Evolutionary conservation across 2,113 vertebrate genomes (phyloP).

Genomic region (Anser cygnoides): DNA sequence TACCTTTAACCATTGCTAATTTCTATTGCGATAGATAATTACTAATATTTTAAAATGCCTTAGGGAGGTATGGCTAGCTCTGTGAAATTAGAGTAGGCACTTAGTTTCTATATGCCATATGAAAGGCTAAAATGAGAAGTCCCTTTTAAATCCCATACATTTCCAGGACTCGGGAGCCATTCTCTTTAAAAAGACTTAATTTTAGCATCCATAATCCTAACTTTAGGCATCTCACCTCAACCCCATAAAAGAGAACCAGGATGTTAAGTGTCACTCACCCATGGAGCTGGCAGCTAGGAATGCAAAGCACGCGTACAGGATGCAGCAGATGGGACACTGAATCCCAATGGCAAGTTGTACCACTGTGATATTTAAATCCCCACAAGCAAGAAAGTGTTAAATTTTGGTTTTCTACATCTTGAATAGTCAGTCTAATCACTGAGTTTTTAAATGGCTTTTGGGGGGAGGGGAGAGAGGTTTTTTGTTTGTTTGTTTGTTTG

Average conservation of each 20-base stretch:
- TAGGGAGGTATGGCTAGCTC: background rate
- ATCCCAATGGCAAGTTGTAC: background rate
- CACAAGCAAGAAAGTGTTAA: background rate
- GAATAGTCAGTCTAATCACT: background rate
- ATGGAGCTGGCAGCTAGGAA: background rate
- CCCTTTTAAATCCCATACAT: background rate
- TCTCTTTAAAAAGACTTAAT: background rate
- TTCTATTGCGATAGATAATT: background rate
- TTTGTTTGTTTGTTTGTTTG: background rate
- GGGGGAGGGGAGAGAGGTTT: no score
- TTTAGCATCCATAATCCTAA: background rate
- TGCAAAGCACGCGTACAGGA: fast-evolving
- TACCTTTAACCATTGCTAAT: background rate
- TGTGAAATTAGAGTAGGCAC: background rate
- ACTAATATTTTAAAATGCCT: background rate
- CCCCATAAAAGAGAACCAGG: background rate
- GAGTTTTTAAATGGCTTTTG: background rate
- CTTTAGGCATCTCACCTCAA: background rate
- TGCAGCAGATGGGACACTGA: background rate
- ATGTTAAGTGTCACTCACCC: background rate
- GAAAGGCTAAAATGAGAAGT: background rate
- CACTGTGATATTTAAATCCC: background rate
- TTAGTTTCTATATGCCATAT: background rate
- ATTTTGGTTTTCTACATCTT: background rate
- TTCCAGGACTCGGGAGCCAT: background rate